Percentiles rank a stretch among this genome's conserved stretches.
These are phyloP conservation scores for Disparrhopalites patrizii DNA, from an alignment of 2,888 invertebrate genomes.

Conservation along the genomic window DNA sequence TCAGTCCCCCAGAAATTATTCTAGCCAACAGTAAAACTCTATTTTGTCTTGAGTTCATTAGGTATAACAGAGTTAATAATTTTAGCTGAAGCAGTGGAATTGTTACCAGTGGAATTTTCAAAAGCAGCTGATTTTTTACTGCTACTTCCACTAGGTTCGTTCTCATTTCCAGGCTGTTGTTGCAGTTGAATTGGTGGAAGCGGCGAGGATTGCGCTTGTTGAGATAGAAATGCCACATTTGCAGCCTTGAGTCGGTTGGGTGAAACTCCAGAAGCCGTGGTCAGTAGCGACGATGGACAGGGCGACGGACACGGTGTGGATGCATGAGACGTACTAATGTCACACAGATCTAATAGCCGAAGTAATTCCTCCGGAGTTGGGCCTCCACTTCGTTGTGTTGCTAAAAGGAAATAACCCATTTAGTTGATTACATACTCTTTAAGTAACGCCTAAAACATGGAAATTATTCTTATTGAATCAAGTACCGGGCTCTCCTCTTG, in stretches of 20 bases:
- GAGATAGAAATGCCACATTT: conserved; percentile 50
- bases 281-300: conserved; percentile 56
- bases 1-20: too few relatives aligned
- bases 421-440: background rate
- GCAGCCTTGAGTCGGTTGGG: conserved; percentile 51
- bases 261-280: conserved; percentile 50
- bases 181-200: background rate
- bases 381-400: conserved; percentile 70
- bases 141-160: background rate
- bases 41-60: background rate
- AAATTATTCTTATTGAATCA: conserved; percentile 49
- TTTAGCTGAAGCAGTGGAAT: too few relatives aligned
- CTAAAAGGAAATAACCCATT: background rate
- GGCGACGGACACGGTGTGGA: conserved; percentile 77
- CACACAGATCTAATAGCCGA: conserved; percentile 87
- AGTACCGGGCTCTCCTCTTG: conserved; percentile 55
- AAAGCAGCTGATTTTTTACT: background rate
- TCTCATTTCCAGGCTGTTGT: background rate
- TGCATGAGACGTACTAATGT: conserved; percentile 74
- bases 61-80: background rate
- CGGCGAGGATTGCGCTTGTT: conserved; percentile 41
- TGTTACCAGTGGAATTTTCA: conserved; percentile 2
- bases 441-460: background rate
- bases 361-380: conserved; percentile 88
- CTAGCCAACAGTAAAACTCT: too few relatives aligned